These are phyloP conservation scores for Drosophila kepulauana DNA, from an alignment of 1,140 invertebrate species.

Conservation along the genomic window DNA sequence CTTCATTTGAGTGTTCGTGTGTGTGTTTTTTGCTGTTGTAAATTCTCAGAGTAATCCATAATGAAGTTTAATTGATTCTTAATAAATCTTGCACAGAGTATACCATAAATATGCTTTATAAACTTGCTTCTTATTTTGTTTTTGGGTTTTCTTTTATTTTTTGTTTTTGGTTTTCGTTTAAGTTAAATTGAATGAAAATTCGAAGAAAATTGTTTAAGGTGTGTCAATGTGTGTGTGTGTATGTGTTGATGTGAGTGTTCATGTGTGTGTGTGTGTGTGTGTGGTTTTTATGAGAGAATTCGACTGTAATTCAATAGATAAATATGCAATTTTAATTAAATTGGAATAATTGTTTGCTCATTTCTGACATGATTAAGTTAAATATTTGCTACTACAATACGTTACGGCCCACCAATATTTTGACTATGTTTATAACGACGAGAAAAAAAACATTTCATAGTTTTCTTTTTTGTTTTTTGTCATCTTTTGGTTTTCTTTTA, in stretches of 20 bases:
- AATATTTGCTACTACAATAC: conserved; percentile 79
- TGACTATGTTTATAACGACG: conserved; percentile 75
- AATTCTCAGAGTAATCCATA: conserved; percentile 78
- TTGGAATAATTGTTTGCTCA: conserved; percentile 58
- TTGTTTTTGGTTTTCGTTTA: conserved; percentile 52
- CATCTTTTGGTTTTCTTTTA: conserved; percentile 1
- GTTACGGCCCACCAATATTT: conserved; percentile 77
- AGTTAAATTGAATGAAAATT: conserved; percentile 73
- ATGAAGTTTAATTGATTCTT: conserved; percentile 79
- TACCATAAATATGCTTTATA: conserved; percentile 78
- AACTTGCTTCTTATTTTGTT: conserved; percentile 60
- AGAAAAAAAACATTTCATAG: conserved; percentile 71
- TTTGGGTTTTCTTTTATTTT: conserved; percentile 29
- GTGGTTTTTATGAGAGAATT: conserved; percentile 54
- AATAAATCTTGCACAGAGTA: conserved; percentile 80
- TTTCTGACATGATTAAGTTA: conserved; percentile 71
- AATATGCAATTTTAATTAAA: conserved; percentile 75
- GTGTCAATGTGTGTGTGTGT: conserved; percentile 33
- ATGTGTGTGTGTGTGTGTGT: neutral
- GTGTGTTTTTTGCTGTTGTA: conserved; percentile 50
- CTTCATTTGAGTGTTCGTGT: conserved; percentile 41
- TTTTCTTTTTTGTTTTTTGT: neutral
- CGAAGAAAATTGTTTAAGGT: conserved; percentile 60
- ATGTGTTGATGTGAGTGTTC: conserved; percentile 2
- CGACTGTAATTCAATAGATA: conserved; percentile 73